Evolutionary conservation across 2,888 invertebrate species (phyloP), one percentile per base, ranked within the genome.

Genomic region (Amphipoea lucens): DNA sequence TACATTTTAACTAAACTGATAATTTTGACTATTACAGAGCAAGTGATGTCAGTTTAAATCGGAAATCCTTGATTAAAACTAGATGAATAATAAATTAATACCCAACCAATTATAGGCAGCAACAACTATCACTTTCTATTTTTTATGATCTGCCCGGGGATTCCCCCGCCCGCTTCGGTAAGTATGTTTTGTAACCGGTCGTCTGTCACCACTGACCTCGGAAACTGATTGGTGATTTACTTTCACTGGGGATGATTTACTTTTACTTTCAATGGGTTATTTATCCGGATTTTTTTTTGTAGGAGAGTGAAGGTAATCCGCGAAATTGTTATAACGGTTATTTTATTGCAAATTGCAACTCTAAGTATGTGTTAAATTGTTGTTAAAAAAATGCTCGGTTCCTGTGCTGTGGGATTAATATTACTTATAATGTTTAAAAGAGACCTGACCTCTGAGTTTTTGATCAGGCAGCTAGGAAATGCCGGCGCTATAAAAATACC

Each of bases 161-260:
- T 20, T 70, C 73, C 83, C 83, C 29, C 40, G 14, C 45, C 40
- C 66, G 57, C 48, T 86, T 29, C 23, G n/a, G 5, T 70, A 36
- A 12, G 69, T 71, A 45, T 65, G 48, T 62, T 45, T 36, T 68
- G 40, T 69, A 14, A 42, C 36, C 36, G 3, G n/a, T 57, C 57
- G 68, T 73, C 51, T 85, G 68, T 74, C 74, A 67, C 69, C 1
- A 29, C 23, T 75, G 86, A 83, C 83, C 83, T 85, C 71, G 83
- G 63, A 60, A 85, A 71, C 70, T 63, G 14, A 71, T 62, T 65
- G 45, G 62, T 82, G 63, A 60, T 85, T 29, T 57, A 51, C 76
- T 83, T 82, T 82, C 86, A 72, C 76, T 45, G 23, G 6, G n/a
- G 36, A 36, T 36, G 36, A 36, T 36, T 36, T 36, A 36, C 36